Conservation (phyloP, 2,113 vertebrate genomes). For the Cynoglossus semilaevis region DNA sequence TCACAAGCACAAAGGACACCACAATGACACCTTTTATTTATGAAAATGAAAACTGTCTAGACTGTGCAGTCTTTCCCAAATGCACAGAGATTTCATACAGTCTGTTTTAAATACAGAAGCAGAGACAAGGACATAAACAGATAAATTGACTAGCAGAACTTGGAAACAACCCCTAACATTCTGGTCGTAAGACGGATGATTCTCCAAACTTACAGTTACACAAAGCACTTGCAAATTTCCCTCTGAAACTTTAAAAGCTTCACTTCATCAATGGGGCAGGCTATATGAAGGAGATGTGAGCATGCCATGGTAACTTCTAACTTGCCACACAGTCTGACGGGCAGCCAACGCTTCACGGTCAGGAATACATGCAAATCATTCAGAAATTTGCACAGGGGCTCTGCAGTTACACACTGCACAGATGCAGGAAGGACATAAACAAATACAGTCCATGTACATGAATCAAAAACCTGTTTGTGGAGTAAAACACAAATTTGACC, state of each 20-base stretch:
- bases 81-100: constrained; percentile 22
- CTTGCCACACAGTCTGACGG: constrained; percentile 12
- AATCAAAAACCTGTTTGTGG: constrained; percentile 10
- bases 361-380: constrained; percentile 70
- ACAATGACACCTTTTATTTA: constrained; percentile 34
- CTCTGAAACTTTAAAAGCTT: neutral
- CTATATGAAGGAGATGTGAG: constrained; percentile 22
- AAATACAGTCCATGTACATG: constrained; percentile 1
- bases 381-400: constrained; percentile 61
- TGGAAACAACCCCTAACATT: too few relatives aligned
- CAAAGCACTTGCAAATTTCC: too few relatives aligned
- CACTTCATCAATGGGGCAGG: neutral
- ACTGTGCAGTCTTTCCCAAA: constrained; percentile 14
- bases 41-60: constrained; percentile 27
- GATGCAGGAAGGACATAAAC: constrained; percentile 26
- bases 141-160: too few relatives aligned
- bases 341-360: constrained; percentile 27
- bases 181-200: too few relatives aligned
- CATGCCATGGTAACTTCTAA: constrained; percentile 6
- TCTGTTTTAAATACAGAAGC: constrained; percentile 10
- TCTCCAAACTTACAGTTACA: too few relatives aligned
- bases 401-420: constrained; percentile 46
- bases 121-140: too few relatives aligned
- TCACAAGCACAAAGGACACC: constrained; percentile 15
- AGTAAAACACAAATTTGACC: constrained; percentile 34